These are phyloP conservation scores for Suillia variegata DNA, from an alignment of 2,888 invertebrate species.

Conservation along the genomic window DNA sequence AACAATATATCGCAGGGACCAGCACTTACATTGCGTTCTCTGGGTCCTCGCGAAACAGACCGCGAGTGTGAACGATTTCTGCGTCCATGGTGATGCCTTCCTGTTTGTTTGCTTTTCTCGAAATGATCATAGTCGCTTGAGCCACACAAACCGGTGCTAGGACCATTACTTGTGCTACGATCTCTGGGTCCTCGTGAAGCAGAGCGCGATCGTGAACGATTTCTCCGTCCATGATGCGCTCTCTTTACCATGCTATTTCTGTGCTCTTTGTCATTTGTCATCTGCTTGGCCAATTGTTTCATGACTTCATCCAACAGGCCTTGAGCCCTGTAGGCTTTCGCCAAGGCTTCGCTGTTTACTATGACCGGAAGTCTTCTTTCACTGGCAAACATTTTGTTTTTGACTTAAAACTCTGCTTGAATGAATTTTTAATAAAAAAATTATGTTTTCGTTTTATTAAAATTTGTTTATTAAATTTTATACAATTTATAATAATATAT, in stretches of 20 bases:
- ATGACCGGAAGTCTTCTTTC: slow-evolving; percentile 22
- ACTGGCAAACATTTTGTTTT: slow-evolving; percentile 33
- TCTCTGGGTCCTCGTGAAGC: not conserved
- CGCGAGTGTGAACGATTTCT: too few species aligned
- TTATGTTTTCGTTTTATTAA: too few species aligned
- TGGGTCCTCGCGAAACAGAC: slow-evolving; percentile 14
- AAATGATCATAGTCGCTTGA: slow-evolving; percentile 33
- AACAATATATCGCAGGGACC: slow-evolving; percentile 10
- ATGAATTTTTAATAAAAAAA: too few species aligned
- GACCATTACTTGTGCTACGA: slow-evolving; percentile 9
- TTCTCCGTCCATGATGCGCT: slow-evolving; percentile 11
- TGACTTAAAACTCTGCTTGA: not conserved
- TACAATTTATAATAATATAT: too few species aligned
- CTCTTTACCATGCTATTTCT: slow-evolving; percentile 5
- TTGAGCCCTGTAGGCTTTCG: slow-evolving; percentile 39
- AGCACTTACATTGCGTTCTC: not conserved
- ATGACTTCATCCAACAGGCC: slow-evolving; percentile 29
- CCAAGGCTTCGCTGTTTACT: slow-evolving; percentile 30
- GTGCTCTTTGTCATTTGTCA: not conserved
- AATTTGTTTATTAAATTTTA: too few species aligned
- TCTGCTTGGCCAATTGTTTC: slow-evolving; percentile 14
- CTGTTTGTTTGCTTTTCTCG: slow-evolving; percentile 20
- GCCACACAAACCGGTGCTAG: slow-evolving; percentile 33
- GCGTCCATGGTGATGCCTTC: too few species aligned
- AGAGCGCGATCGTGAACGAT: slow-evolving; percentile 29